Base-by-base conservation (phyloP, 2,113 vertebrate genomes). In the Globicephala melas region DNA sequence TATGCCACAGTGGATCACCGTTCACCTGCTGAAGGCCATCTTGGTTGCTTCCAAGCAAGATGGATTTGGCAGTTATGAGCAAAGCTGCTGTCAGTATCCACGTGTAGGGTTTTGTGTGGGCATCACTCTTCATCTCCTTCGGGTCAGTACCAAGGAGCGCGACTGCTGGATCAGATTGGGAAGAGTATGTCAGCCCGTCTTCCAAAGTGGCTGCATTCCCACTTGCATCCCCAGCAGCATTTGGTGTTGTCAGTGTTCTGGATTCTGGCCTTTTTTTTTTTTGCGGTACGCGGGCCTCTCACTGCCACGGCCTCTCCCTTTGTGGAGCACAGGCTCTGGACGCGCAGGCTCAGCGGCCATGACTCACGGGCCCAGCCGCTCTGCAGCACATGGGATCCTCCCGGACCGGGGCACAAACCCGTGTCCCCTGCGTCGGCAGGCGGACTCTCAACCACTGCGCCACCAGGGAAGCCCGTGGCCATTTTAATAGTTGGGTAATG, bases 401-500 rank as follows among this genome's bases (percentile, higher is more conserved):
- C 41, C 41, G 1, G 41, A 41, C 41, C 0, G 41, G 41, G 41
- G 41, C 41, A 41, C 41, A 6, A 41, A 41, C 6, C 41, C 41
- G 41, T 41, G 6, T 7, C 41, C 41, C 41, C 41, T 41, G 41
- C 41, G 1, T 41, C 41, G 41, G 41, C 44, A 44, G 44, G 44
- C 44, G 44, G 44, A 47, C 44, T 47, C 9, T 11, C 44, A 47
- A 47, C 44, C 44, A 47, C 44, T 47, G 44, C 10, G 9, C 9
- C 44, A 47, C 44, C 44, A 47, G 44, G 44, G 44, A 47, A 47
- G 44, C 8, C 44, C 44, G 8, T 5, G 7, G 86, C n/a, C 3
- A 0, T 36, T 41, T n/a, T 18, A 15, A 8, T 3, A 1, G 47
- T 9, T 0, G 28, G 25, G n/a, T 7, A 3, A 26, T 5, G 50